Evolutionary conservation across 2,113 vertebrate species (phyloP).

Genomic region (Hemicordylus capensis): DNA sequence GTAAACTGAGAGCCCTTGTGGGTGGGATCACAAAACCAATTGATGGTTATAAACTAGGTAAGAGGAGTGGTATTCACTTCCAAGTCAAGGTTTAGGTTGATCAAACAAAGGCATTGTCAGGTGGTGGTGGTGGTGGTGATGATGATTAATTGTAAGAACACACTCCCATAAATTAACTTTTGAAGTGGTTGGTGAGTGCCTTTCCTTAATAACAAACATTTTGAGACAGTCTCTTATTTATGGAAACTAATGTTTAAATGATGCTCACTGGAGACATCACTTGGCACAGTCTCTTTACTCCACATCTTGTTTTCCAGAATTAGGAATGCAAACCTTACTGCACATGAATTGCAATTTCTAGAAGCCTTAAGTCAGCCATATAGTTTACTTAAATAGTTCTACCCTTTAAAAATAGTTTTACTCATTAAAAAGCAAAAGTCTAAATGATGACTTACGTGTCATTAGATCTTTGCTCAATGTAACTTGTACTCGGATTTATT

Average conservation of each 20-base stretch:
- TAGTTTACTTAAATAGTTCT: neutral
- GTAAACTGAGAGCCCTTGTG: neutral
- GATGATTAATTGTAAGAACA: neutral
- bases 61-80: neutral
- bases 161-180: accelerated
- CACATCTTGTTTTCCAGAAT: neutral
- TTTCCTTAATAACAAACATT: neutral
- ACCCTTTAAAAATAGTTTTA: neutral
- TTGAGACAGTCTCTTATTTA: neutral
- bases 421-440: neutral
- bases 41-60: neutral
- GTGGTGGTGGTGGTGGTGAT: no score
- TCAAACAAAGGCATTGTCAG: neutral
- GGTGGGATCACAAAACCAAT: neutral
- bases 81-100: neutral
- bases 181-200: neutral
- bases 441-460: neutral
- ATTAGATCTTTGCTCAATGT: neutral
- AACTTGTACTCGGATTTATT: neutral
- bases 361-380: neutral
- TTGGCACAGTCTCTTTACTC: neutral
- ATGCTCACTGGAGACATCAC: neutral
- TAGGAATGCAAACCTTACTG: neutral
- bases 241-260: neutral
- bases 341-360: neutral